Evolutionary conservation across 2,888 invertebrate species (phyloP).

Genomic region (Nowickia ferox): DNA sequence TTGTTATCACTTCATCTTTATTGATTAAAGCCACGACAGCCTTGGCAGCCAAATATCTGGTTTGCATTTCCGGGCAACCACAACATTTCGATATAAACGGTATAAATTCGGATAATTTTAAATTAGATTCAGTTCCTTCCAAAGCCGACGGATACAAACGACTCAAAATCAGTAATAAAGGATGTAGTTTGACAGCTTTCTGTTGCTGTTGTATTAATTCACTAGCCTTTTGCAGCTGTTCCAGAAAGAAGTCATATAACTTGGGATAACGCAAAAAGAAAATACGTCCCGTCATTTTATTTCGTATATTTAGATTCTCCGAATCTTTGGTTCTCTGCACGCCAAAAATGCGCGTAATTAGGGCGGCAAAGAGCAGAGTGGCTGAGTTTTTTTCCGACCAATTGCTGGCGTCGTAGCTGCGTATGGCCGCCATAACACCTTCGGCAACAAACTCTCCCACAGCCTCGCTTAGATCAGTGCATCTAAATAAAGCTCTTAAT

Average conservation of each 20-base stretch:
- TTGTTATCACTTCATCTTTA: conserved; percentile 78
- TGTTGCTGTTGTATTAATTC: conserved; percentile 76
- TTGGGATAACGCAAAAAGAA: conserved; percentile 89
- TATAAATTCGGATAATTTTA: conserved; percentile 88
- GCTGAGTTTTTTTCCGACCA: conserved; percentile 95
- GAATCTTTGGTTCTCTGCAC: conserved; percentile 87
- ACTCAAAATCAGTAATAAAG: conserved; percentile 90
- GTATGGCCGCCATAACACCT: conserved; percentile 89
- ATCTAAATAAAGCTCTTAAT: conserved; percentile 90
- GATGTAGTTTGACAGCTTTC: conserved; percentile 86
- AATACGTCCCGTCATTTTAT: conserved; percentile 89
- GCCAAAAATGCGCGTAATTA: conserved; percentile 94
- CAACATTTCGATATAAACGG: conserved; percentile 87
- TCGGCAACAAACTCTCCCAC: conserved; percentile 88
- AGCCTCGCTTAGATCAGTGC: conserved; percentile 89
- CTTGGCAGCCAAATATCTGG: conserved; percentile 89
- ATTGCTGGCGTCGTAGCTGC: conserved; percentile 88
- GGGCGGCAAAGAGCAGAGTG: conserved; percentile 91
- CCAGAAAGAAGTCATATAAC: conserved; percentile 85
- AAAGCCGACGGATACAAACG: conserved; percentile 90
- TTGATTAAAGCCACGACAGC: conserved; percentile 87
- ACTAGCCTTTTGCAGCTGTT: conserved; percentile 81
- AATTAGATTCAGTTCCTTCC: conserved; percentile 88
- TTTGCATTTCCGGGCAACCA: conserved; percentile 87
- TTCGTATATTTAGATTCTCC: conserved; percentile 86